Base-by-base conservation (phyloP, 2,797 vertebrate species). In the Lates japonicus region DNA sequence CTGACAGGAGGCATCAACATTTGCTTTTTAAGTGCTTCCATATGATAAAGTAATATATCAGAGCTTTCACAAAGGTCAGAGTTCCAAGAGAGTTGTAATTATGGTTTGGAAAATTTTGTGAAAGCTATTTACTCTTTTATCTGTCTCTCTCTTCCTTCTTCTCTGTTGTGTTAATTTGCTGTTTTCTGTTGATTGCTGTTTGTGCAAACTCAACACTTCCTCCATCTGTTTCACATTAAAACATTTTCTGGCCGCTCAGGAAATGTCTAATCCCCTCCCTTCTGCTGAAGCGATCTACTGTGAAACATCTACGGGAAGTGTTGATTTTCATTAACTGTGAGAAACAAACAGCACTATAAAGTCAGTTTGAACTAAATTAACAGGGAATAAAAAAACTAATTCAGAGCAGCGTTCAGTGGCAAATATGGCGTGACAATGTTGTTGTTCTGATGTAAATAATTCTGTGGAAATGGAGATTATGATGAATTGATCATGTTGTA, bases 181-280 rank as follows among this genome's bases (percentile, higher is more conserved):
- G 25, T 29, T 29, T 29, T 29, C 25, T 29, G 25, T 29, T 29
- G 25, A 29, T 29, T 29, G 25, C 25, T 29, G 25, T 39, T 58
- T 22, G 48, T 29, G 41, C 59, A 49, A 62, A 77, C 49, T 44
- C 44, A 7, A 69, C 76, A 41, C 22, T 72, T 72, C 41, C 46
- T 48, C 76, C 76, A 63, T 85, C 82, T 85, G 80, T 35, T 76
- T 70, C 76, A 71, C 76, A 68, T 85, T 71, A 52, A 80, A 68
- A 58, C 62, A 46, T 66, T 29, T 20, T 20, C 1, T 2, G n/a
- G 42, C 72, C 31, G 46, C 31, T 57, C 22, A 8, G 42, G 71
- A 16, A 29, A 60, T 33, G 4, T 17, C n/a, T n/a, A 11, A 74
- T 37, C 48, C 19, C 16, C 37, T 29, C 7, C n/a, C n/a, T 14